These are phyloP conservation scores for Ailurus styani DNA, from an alignment of 2,113 vertebrate genomes.

Conservation along the genomic window DNA sequence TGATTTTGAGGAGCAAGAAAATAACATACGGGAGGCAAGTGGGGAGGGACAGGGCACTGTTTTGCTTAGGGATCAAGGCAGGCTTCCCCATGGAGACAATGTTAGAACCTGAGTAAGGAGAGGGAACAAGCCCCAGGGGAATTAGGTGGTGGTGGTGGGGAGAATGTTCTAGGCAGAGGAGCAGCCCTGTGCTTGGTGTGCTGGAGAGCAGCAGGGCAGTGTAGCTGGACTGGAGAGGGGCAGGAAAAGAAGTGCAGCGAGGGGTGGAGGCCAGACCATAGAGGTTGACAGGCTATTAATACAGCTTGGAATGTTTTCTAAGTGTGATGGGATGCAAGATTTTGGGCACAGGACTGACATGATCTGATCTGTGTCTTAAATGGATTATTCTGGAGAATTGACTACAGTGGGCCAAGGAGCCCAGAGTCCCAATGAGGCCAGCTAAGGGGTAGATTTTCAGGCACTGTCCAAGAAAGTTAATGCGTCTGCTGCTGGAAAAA, in stretches of 20 bases:
- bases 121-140: not conserved
- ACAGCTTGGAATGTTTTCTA: not conserved
- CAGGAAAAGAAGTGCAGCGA: not conserved
- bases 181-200: not conserved
- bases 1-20: not conserved
- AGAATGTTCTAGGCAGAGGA: not conserved
- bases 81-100: not conserved
- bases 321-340: not conserved
- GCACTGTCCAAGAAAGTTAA: not conserved
- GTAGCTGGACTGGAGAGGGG: not conserved
- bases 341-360: not conserved
- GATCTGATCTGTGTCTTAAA: not conserved
- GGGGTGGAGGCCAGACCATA: not conserved
- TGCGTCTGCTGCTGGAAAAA: not conserved
- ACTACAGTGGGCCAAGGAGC: not conserved
- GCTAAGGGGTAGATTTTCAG: not conserved
- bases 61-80: not conserved
- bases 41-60: not conserved
- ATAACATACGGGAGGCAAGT: not conserved
- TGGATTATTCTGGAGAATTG: not conserved
- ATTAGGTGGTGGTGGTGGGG: fast-evolving
- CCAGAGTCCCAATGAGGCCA: not conserved
- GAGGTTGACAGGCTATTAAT: not conserved
- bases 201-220: not conserved
- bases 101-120: not conserved